Conservation (phyloP, 2,113 vertebrate genomes). For the Gymnogyps californianus region DNA sequence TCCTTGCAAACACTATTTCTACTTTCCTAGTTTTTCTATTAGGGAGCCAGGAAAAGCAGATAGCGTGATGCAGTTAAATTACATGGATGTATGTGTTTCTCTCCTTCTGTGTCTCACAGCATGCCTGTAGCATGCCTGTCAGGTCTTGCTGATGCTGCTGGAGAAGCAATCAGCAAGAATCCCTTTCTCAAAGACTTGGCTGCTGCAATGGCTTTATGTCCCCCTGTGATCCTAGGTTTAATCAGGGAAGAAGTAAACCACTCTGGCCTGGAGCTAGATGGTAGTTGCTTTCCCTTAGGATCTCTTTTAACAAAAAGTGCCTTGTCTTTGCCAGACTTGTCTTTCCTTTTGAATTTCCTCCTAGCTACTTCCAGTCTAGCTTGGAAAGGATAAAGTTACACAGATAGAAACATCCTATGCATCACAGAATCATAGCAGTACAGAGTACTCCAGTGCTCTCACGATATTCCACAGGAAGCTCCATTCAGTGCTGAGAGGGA, state of each 20-base stretch:
- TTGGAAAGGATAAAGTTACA: not conserved
- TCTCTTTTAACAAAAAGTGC: not conserved
- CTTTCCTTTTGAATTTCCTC: not conserved
- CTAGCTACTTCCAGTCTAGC: not conserved
- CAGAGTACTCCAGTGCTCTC: not conserved
- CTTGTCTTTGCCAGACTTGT: not conserved
- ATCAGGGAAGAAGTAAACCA: not conserved
- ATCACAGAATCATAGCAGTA: not conserved
- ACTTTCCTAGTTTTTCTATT: not conserved
- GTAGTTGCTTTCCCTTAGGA: not conserved
- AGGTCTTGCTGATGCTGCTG: not conserved
- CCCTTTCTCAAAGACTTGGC: not conserved
- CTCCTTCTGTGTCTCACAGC: not conserved
- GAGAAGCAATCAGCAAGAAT: not conserved
- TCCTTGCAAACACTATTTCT: not conserved
- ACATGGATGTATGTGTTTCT: not conserved
- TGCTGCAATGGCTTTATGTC: not conserved
- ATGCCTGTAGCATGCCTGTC: not conserved
- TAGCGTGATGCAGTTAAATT: not conserved
- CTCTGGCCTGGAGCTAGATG: not conserved
- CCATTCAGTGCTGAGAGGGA: not conserved
- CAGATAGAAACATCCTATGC: not conserved
- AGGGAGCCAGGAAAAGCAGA: not conserved
- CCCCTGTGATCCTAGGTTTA: not conserved
- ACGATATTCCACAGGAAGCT: not conserved